These are phyloP conservation scores for Lophotis ruficrista DNA, from an alignment of 2,113 vertebrate genomes.

Conservation along the genomic window DNA sequence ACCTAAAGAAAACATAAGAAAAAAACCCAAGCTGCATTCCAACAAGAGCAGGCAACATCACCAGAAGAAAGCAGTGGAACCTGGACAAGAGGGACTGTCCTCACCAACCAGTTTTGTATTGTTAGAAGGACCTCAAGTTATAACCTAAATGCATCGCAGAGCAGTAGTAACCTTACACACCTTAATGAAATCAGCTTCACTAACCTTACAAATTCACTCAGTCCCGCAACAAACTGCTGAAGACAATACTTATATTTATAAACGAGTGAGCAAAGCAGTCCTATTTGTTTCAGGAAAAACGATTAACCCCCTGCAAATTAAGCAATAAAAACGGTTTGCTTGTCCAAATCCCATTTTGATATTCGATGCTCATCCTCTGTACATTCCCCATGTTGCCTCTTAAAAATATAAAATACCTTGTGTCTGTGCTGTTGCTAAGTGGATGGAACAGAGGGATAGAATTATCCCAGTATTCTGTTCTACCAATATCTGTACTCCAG, in stretches of 20 bases:
- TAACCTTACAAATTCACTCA: background rate
- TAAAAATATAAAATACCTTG: background rate
- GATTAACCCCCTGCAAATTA: background rate
- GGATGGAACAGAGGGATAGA: background rate
- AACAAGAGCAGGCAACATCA: background rate
- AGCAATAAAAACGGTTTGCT: background rate
- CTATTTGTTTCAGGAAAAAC: background rate
- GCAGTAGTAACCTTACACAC: background rate
- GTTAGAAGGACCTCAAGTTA: background rate
- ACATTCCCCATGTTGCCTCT: background rate
- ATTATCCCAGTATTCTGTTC: background rate
- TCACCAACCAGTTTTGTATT: background rate
- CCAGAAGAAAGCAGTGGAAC: background rate
- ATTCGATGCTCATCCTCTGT: background rate
- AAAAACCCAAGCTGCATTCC: background rate
- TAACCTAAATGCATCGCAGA: background rate
- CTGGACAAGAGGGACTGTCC: background rate
- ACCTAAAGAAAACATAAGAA: constrained; percentile 39
- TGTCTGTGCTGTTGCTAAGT: background rate
- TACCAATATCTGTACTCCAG: background rate
- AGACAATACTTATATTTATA: background rate
- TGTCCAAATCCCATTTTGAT: background rate
- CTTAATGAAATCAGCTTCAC: background rate
- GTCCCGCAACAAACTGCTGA: background rate
- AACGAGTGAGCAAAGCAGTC: background rate